Evolutionary conservation across 2,113 vertebrate species (phyloP).

Genomic region (Hirundichthys speculiger): DNA sequence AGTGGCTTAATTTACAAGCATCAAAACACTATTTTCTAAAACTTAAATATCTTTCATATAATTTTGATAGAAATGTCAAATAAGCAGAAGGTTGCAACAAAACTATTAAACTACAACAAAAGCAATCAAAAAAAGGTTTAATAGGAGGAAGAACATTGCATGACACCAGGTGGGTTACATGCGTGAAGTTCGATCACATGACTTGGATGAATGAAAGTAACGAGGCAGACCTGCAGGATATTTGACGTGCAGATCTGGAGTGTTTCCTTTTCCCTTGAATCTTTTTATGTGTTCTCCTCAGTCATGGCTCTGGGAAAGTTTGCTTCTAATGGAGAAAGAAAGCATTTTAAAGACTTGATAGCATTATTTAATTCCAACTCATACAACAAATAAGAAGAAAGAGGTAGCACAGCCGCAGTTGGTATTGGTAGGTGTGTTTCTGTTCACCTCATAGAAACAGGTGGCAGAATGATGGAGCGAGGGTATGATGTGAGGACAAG

Average conservation of each 20-base stretch:
- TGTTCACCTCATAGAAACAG: slow-evolving; percentile 48
- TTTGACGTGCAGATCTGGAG: background rate
- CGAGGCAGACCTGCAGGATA: background rate
- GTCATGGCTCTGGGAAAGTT: slow-evolving; percentile 15
- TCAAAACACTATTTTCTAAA: no score
- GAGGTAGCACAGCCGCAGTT: no score
- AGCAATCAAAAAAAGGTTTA: no score
- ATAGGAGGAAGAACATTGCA: no score
- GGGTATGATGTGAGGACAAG: slow-evolving; percentile 84
- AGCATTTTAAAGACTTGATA: background rate
- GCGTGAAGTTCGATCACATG: no score
- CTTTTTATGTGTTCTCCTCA: background rate
- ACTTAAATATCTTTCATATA: no score
- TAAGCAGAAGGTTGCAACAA: no score
- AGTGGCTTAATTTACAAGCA: no score
- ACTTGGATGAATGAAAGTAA: background rate
- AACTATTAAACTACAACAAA: no score
- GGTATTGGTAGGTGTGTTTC: background rate
- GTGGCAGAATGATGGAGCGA: slow-evolving; percentile 78
- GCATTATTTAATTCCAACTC: background rate
- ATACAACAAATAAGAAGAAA: background rate
- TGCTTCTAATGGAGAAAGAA: slow-evolving; percentile 34
- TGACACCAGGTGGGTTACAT: no score
- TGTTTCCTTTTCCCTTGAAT: slow-evolving; percentile 4
- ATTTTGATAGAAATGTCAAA: no score